Percentiles rank a stretch among this genome's conserved stretches.
Conservation (phyloP, 2,797 vertebrate genomes). For the Oreonectes daqikongensis region DNA sequence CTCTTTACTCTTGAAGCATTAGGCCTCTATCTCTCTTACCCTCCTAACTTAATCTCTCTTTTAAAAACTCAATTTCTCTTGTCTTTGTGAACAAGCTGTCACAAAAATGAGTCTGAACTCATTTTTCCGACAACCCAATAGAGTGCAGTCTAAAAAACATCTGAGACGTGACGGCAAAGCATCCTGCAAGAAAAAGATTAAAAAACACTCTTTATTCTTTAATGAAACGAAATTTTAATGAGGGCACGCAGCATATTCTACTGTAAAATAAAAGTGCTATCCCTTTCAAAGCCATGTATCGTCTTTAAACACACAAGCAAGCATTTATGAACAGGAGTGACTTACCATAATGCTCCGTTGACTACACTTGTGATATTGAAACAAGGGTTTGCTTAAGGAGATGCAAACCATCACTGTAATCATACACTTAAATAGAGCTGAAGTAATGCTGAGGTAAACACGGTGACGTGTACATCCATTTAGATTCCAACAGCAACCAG, state of each 20-base stretch:
- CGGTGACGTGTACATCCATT: slow-evolving; percentile 28
- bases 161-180: slow-evolving; percentile 59
- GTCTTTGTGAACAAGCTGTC: slow-evolving; percentile 31
- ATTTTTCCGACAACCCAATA: not conserved
- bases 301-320: not conserved
- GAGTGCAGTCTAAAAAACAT: not conserved
- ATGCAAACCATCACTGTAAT: slow-evolving; percentile 17
- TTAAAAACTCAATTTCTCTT: slow-evolving; percentile 48
- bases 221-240: not conserved
- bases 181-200: slow-evolving; percentile 58
- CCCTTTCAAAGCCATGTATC: not conserved
- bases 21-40: not conserved
- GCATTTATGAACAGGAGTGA: slow-evolving; percentile 3
- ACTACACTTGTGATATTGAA: not conserved
- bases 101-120: slow-evolving; percentile 10
- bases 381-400: not conserved
- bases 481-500: slow-evolving; percentile 31
- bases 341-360: not conserved
- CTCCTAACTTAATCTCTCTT: not conserved
- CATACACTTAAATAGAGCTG: slow-evolving; percentile 14
- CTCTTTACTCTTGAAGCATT: not conserved
- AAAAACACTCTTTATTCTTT: slow-evolving; percentile 45
- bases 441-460: slow-evolving; percentile 35
- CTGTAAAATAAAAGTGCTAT: not conserved
- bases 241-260: slow-evolving; percentile 8